Evolutionary conservation across 2,888 invertebrate genomes (phyloP).

Genomic region (Tineola bisselliella): DNA sequence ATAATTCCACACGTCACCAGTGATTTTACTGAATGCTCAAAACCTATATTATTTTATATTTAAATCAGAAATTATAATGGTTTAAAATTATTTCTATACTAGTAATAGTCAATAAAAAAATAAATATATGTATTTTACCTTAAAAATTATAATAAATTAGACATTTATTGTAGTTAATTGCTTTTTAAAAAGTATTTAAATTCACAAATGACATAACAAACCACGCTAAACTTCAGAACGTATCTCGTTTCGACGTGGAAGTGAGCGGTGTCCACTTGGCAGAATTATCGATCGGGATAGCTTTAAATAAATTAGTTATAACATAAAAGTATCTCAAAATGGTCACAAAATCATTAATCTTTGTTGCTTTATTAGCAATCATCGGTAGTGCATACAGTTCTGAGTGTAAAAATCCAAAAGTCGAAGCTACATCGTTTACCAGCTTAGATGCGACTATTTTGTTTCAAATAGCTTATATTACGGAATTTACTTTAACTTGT

Average conservation of each 20-base stretch:
- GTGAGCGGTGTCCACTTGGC: neutral
- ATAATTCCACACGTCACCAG: neutral
- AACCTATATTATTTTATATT: neutral
- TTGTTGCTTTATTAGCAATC: slow-evolving; percentile 34
- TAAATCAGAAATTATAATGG: neutral
- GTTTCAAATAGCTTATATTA: slow-evolving; percentile 88
- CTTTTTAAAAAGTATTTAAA: neutral
- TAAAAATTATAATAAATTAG: neutral
- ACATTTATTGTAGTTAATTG: neutral
- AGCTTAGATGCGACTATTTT: slow-evolving; percentile 93
- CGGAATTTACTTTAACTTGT: slow-evolving; percentile 89
- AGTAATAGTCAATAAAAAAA: neutral
- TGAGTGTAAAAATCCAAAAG: slow-evolving; percentile 70
- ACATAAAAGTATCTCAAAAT: slow-evolving; percentile 39
- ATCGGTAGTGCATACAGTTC: slow-evolving; percentile 33
- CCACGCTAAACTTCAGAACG: neutral
- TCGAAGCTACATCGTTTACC: slow-evolving; percentile 84
- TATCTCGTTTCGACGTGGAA: neutral
- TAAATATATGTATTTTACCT: neutral
- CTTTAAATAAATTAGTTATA: neutral
- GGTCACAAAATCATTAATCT: slow-evolving; percentile 45
- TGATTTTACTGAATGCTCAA: neutral
- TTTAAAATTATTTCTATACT: neutral
- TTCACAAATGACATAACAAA: neutral
- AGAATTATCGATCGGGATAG: neutral